phyloP scores from a whole-genome alignment of 2,888 invertebrate genomes.

The Ectemnius cavifrons region DNA sequence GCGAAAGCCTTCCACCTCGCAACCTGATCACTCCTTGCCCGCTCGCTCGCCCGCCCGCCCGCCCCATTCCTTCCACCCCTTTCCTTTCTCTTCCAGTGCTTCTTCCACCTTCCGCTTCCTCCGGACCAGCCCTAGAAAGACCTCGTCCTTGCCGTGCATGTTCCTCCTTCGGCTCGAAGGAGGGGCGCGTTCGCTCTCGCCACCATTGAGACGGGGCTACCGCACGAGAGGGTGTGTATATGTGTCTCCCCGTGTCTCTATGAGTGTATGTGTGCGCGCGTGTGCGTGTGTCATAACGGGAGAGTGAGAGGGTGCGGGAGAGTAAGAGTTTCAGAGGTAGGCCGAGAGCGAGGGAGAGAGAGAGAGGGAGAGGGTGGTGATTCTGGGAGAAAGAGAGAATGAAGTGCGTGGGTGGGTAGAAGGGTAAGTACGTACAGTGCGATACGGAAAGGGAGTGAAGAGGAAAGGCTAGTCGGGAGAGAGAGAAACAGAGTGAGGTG shows the following conservation, averaged over 20 bases:
- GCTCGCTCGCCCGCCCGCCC: too few relatives aligned
- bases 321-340: conserved; percentile 1
- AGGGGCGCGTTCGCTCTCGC: conserved; percentile 15
- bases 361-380: conserved; percentile 26
- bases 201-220: not conserved
- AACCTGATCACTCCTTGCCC: not conserved
- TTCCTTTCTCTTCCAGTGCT: not conserved
- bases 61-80: conserved; percentile 10
- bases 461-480: not conserved
- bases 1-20: not conserved
- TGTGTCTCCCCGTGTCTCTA: conserved; percentile 6
- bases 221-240: not conserved
- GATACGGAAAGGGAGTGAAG: conserved; percentile 1
- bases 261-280: too few relatives aligned
- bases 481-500: not conserved
- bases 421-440: conserved; percentile 14
- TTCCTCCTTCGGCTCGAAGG: not conserved
- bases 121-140: not conserved
- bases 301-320: conserved; percentile 5
- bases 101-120: not conserved
- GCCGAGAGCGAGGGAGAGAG: conserved; percentile 14
- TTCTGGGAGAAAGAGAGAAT: conserved; percentile 27
- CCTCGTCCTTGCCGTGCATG: not conserved
- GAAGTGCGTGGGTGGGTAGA: conserved; percentile 20
- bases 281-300: conserved; percentile 4